These are phyloP conservation scores for Scyliorhinus canicula DNA, from an alignment of 2,797 vertebrate species.

Conservation along the genomic window DNA sequence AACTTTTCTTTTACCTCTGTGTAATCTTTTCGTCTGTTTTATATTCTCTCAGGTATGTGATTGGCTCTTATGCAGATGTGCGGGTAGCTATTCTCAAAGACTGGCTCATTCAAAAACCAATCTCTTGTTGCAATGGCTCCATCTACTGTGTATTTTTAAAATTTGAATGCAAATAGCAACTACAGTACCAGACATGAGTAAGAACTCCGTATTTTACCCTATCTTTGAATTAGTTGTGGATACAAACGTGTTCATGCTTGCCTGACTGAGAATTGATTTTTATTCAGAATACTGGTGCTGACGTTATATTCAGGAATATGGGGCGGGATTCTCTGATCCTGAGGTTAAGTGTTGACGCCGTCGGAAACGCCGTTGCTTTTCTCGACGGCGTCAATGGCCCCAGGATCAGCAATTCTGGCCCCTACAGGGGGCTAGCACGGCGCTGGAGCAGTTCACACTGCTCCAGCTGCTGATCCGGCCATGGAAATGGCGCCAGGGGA, in stretches of 20 bases:
- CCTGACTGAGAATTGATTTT: neutral
- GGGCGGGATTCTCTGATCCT: no score
- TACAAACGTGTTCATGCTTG: conserved; percentile 16
- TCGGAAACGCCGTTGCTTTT: no score
- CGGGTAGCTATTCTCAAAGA: conserved; percentile 41
- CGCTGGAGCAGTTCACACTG: no score
- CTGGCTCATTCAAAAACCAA: neutral
- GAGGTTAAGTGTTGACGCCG: no score
- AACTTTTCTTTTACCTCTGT: conserved; percentile 66
- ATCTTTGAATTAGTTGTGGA: conserved; percentile 35
- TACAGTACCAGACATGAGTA: conserved; percentile 39
- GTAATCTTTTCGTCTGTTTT: conserved; percentile 48
- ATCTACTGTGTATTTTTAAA: conserved; percentile 28
- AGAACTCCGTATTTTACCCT: conserved; percentile 24
- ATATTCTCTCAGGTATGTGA: conserved; percentile 47
- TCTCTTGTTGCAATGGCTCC: neutral
- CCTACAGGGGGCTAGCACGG: no score
- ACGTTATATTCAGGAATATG: neutral
- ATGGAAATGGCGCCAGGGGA: no score
- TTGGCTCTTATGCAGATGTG: conserved; percentile 51
- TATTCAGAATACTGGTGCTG: neutral
- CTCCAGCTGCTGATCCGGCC: no score
- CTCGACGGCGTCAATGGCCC: no score
- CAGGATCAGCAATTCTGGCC: no score
- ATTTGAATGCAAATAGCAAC: conserved; percentile 34